Percentiles rank a stretch among this genome's conserved stretches.
Conservation (phyloP, 1,140 invertebrate genomes). For the Drosophila sechellia region DNA sequence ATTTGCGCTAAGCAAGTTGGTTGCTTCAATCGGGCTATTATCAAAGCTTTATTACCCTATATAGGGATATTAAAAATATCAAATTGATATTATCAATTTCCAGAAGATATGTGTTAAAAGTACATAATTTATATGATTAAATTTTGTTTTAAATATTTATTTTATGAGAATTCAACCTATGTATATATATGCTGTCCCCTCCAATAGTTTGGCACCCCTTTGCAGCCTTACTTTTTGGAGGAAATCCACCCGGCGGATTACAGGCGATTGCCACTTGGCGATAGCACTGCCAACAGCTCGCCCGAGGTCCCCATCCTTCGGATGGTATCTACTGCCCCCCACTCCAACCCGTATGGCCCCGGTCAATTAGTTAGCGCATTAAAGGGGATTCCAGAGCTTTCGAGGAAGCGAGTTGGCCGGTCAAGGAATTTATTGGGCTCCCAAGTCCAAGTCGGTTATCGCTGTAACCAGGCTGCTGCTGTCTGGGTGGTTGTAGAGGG, state of each 20-base stretch:
- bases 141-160: neutral
- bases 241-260: constrained; percentile 49
- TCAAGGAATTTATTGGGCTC: constrained; percentile 69
- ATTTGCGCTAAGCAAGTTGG: constrained; percentile 48
- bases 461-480: constrained; percentile 56
- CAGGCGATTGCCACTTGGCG: constrained; percentile 67
- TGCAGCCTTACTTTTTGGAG: constrained; percentile 27
- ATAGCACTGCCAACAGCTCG: constrained; percentile 49
- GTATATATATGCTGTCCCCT: neutral
- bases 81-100: no score
- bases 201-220: constrained; percentile 11
- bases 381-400: constrained; percentile 57
- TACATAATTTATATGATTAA: no score
- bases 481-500: neutral
- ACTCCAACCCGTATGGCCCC: constrained; percentile 31
- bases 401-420: constrained; percentile 21
- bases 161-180: neutral
- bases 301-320: constrained; percentile 12
- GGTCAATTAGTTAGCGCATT: constrained; percentile 79
- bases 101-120: no score
- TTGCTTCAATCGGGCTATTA: neutral
- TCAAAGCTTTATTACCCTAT: neutral
- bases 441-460: constrained; percentile 59
- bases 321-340: constrained; percentile 3
- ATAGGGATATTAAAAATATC: neutral